Evolutionary conservation across 2,888 invertebrate species (phyloP).

Genomic region (Micropterix aruncella): DNA sequence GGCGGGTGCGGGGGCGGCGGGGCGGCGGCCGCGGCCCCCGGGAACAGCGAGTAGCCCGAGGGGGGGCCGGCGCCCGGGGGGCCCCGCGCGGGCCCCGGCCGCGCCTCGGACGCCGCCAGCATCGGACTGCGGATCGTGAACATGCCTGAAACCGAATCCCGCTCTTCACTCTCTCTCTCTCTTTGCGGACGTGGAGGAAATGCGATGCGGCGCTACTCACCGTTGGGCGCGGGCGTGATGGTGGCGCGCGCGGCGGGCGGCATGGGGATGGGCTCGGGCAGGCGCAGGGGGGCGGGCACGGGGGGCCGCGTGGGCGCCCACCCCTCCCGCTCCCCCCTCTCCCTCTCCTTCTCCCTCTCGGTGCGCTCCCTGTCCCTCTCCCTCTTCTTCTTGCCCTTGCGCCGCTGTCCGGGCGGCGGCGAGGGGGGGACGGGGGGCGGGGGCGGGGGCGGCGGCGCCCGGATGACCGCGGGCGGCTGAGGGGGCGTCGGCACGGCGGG

Average conservation of each 20-base stretch:
- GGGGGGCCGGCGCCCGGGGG: constrained; percentile 13
- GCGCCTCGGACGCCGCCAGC: constrained; percentile 39
- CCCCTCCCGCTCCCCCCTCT: constrained; percentile 31
- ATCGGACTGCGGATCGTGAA: constrained; percentile 70
- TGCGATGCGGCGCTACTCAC: constrained; percentile 7
- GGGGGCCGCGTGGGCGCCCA: constrained; percentile 71
- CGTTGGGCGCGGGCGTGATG: constrained; percentile 33
- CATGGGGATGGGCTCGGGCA: constrained; percentile 34
- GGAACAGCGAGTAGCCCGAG: constrained; percentile 20
- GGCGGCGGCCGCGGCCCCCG: constrained; percentile 18
- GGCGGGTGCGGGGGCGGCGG: constrained; percentile 8
- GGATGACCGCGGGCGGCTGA: constrained; percentile 20
- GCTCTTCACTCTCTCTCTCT: constrained; percentile 16
- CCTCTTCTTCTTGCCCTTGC: constrained; percentile 1
- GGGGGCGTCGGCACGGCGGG: neutral
- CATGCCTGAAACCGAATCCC: too few species aligned
- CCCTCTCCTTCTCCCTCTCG: constrained; percentile 13
- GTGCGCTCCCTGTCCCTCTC: constrained; percentile 9
- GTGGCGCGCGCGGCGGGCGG: constrained; percentile 30
- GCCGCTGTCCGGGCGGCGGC: constrained; percentile 13
- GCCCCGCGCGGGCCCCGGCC: constrained; percentile 20
- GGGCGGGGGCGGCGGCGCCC: constrained; percentile 18
- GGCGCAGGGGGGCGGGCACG: constrained; percentile 44
- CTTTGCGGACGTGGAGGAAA: too few species aligned
- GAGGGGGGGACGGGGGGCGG: constrained; percentile 19